Evolutionary conservation across 2,888 invertebrate genomes (phyloP).

Genomic region (Himalopsyche anomala): DNA sequence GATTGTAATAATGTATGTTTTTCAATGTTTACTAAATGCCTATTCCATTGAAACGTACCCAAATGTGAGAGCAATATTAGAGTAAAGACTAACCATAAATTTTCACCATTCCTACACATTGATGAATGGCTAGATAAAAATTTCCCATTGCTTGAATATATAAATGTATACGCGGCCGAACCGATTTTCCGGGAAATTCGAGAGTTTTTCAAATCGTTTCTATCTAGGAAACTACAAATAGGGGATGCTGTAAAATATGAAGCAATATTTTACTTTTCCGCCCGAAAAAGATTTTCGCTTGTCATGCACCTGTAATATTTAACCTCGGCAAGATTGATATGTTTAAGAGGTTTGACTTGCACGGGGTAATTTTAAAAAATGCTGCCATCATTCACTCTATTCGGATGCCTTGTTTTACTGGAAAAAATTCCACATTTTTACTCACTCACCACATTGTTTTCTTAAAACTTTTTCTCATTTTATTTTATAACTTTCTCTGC

Average conservation of each 20-base stretch:
- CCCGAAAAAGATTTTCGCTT: slow-evolving; percentile 53
- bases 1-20: slow-evolving; percentile 2
- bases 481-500: no score
- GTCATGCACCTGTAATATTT: slow-evolving; percentile 63
- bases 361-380: neutral
- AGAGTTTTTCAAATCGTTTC: slow-evolving; percentile 50
- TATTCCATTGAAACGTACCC: slow-evolving; percentile 45
- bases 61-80: slow-evolving; percentile 55
- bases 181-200: slow-evolving; percentile 48
- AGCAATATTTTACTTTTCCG: slow-evolving; percentile 54
- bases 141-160: slow-evolving; percentile 56
- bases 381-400: neutral
- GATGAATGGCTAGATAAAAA: slow-evolving; percentile 63
- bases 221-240: slow-evolving; percentile 46
- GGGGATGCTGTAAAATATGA: slow-evolving; percentile 57
- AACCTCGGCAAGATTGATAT: slow-evolving; percentile 59
- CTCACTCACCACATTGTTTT: no score
- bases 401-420: neutral
- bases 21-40: slow-evolving; percentile 44
- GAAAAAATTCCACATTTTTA: no score
- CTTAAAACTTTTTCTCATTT: no score
- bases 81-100: slow-evolving; percentile 56
- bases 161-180: slow-evolving; percentile 47
- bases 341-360: slow-evolving; percentile 53
- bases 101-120: slow-evolving; percentile 54